Evolutionary conservation across 2,888 invertebrate species (phyloP).

Genomic region (Protula sp.): DNA sequence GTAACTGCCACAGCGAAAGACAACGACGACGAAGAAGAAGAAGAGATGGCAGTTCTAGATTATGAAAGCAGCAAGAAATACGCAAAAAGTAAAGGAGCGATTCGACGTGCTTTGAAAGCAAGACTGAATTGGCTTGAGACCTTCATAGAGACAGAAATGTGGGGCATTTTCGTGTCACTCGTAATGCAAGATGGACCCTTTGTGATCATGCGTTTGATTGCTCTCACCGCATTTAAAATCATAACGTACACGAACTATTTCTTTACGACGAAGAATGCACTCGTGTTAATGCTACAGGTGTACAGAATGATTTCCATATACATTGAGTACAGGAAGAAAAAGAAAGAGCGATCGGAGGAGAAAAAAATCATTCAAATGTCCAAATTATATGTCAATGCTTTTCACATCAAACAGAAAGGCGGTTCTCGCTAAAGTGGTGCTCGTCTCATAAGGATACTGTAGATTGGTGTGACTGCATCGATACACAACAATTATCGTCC

Average conservation of each 20-base stretch:
- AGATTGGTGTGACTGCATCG: too few species aligned
- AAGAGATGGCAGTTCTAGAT: constrained; percentile 1
- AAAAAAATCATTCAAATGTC: too few species aligned
- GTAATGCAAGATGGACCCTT: constrained; percentile 19
- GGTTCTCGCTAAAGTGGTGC: too few species aligned
- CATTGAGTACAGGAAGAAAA: constrained; percentile 4
- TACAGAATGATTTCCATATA: constrained; percentile 62
- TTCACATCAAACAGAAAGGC: too few species aligned
- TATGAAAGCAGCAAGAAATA: not conserved
- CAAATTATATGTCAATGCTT: too few species aligned
- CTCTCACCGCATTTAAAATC: constrained; percentile 62
- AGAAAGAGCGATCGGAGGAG: too few species aligned
- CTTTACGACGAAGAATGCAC: constrained; percentile 81
- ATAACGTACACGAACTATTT: constrained; percentile 91
- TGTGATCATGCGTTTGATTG: constrained; percentile 10
- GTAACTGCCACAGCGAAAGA: constrained; percentile 14
- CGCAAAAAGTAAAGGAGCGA: not conserved
- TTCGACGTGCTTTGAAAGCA: not conserved
- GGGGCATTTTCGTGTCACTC: constrained; percentile 13
- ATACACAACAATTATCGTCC: too few species aligned
- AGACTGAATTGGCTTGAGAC: constrained; percentile 1
- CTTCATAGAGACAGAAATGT: constrained; percentile 13
- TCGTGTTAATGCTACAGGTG: constrained; percentile 78
- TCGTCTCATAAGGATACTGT: too few species aligned
- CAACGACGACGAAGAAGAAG: constrained; percentile 1